Conservation (phyloP, 2,888 invertebrate species). For the Griposia aprilina region DNA sequence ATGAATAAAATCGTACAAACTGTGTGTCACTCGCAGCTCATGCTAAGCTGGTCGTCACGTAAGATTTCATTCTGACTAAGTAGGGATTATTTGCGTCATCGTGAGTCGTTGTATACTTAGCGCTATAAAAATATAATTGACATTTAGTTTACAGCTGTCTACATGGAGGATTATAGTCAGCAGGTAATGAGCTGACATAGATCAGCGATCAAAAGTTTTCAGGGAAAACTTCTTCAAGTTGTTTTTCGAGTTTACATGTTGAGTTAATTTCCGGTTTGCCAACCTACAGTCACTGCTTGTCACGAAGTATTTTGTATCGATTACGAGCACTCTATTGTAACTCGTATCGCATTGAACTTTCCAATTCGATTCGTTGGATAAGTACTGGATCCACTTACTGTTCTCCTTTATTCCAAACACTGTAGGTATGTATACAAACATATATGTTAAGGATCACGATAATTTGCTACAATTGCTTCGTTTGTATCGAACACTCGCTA, state of each 20-base stretch:
- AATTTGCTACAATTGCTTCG: conserved; percentile 39
- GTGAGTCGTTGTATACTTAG: conserved; percentile 22
- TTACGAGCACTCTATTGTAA: background rate
- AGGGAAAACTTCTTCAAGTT: background rate
- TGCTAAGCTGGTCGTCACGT: conserved; percentile 25
- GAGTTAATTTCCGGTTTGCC: background rate
- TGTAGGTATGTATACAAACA: background rate
- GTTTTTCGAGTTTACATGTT: background rate
- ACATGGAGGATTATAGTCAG: background rate
- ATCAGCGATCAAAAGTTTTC: too few species aligned
- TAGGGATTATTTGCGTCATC: conserved; percentile 50
- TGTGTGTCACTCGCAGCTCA: conserved; percentile 18
- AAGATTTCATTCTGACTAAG: conserved; percentile 48
- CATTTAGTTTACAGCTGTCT: conserved; percentile 8
- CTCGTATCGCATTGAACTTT: background rate
- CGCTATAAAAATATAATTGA: conserved; percentile 28
- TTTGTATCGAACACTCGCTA: conserved; percentile 27
- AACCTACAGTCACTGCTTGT: background rate
- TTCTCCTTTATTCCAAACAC: background rate
- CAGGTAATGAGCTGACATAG: background rate
- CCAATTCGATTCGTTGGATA: conserved; percentile 7
- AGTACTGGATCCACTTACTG: conserved; percentile 30
- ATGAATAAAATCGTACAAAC: conserved; percentile 7
- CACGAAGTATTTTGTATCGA: background rate
- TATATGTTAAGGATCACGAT: background rate